These are phyloP conservation scores for Meganola albula DNA, from an alignment of 2,888 invertebrate genomes.

Conservation along the genomic window DNA sequence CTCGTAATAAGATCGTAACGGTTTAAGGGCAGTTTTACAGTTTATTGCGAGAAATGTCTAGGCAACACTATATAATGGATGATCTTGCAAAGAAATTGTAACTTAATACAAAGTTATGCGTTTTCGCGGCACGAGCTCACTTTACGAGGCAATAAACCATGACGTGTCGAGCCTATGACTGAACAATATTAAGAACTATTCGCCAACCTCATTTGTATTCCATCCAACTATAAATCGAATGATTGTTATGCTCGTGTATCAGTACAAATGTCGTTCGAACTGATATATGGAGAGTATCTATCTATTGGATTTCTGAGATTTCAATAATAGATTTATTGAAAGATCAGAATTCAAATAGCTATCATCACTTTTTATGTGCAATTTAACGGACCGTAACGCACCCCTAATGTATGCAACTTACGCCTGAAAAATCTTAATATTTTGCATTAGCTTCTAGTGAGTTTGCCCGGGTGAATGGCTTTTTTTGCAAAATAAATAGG, in stretches of 20 bases:
- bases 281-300: constrained; percentile 33
- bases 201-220: constrained; percentile 55
- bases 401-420: too few relatives aligned
- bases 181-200: constrained; percentile 57
- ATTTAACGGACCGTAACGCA: too few relatives aligned
- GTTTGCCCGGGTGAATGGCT: too few relatives aligned
- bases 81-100: constrained; percentile 49
- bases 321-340: constrained; percentile 26
- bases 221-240: constrained; percentile 53
- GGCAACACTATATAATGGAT: constrained; percentile 29
- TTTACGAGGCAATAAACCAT: constrained; percentile 67
- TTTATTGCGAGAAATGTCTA: constrained; percentile 19
- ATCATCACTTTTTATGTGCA: constrained; percentile 15
- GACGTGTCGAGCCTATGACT: constrained; percentile 52
- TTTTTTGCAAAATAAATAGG: too few relatives aligned
- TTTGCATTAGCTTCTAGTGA: too few relatives aligned
- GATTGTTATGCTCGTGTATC: constrained; percentile 38
- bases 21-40: constrained; percentile 12
- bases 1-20: constrained; percentile 10
- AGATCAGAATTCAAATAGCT: too few relatives aligned
- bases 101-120: constrained; percentile 64
- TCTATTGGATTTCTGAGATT: constrained; percentile 27
- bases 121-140: constrained; percentile 57
- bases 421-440: too few relatives aligned
- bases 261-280: constrained; percentile 30